Evolutionary conservation across 1,140 invertebrate genomes (phyloP), one percentile per base, ranked within the genome.

Genomic region (Caenorhabditis briggsae): DNA sequence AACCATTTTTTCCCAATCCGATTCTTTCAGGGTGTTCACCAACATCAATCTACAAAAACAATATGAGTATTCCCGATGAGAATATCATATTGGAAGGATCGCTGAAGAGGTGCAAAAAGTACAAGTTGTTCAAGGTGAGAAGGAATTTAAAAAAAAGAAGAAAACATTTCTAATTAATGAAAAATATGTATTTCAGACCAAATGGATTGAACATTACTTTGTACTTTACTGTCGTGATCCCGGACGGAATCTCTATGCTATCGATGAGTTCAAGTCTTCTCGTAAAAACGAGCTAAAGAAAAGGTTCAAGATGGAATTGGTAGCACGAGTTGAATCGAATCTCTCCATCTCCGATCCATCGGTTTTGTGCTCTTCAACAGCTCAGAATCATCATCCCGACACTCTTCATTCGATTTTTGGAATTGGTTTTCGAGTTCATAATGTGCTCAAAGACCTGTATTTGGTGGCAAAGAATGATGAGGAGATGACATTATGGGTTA

Each of bases 1-100:
- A 20, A 2, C 33, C 3, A 58, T 58, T 20, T 8, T n/a, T 33
- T 33, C 33, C 1, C 9, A 53, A 12, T 53, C 50, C 56, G 3
- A 58, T 58, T 58, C n/a, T n/a, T 58, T 64, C 33, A 9, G 9
- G 20, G 25, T 64, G 25, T 33, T 23, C 16, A 64, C 11, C 25
- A 12, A 70, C 65, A 70, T 58, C 56, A 48, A 70, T 70, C 20
- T 70, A 43, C 33, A 46, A 78, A 78, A 78, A 43, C 33, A 46
- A 78, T 53, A 78, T 78, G 70, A 78, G 70, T 25, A 78, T 78
- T 23, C 70, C 70, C n/a, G 70, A 78, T 78, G 70, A 78, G 9
- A 53, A 78, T 53, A 53, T 78, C 7, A 78, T 78, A 23, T 14
- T 78, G 9, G 70, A 78, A 53, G 70, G 70, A 18, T 78, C 70